Evolutionary conservation across 37 sponge, comb jelly and placozoan species (phyloP), one percentile per base, ranked within the genome.

Genomic region (Amphimedon queenslandica): DNA sequence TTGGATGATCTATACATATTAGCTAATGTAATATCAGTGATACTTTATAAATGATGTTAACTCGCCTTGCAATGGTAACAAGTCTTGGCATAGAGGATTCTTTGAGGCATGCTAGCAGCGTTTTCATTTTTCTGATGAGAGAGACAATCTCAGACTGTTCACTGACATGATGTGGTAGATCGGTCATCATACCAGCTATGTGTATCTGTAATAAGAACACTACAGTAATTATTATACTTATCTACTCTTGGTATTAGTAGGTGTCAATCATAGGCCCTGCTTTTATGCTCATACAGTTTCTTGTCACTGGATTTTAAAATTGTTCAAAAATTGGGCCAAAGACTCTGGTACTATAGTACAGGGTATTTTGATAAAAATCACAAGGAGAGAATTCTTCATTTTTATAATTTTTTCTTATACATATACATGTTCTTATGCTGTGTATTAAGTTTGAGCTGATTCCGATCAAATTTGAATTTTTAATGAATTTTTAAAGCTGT

Each of bases 121-220:
- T 24, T 13, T 75, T 47, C 23, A 67, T 40, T 23, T 74, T 35
- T 0, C 21, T 29, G 27, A 80, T 34, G 32, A 89, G 42, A 0
- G 42, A 58, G 1, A 6, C 58, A 18, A 88, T 72, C 37, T 86
- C 87, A 11, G 60, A 64, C 29, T 73, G 58, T 55, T 43, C 37
- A 35, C 83, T 82, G 35, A 77, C 25, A 60, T 94, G 94, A 29
- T 79, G 24, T 1, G 94, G 94, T 4, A 94, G 87, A 42, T 94
- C 94, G 58, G 81, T 86, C 67, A 81, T 63, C 81, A 85, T 43
- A 2, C 91, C 91, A 74, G 74, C 67, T 37, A 61, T 32, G 74
- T 90, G 91, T 2, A 84, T 31, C 91, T 90, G 57, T 24, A 16
- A 11, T 20, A 51, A 20, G 11, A 38, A 58, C 2, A n/a, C 3